These are phyloP conservation scores for Cotesia congregata DNA, from an alignment of 2,888 invertebrate species.

Conservation along the genomic window DNA sequence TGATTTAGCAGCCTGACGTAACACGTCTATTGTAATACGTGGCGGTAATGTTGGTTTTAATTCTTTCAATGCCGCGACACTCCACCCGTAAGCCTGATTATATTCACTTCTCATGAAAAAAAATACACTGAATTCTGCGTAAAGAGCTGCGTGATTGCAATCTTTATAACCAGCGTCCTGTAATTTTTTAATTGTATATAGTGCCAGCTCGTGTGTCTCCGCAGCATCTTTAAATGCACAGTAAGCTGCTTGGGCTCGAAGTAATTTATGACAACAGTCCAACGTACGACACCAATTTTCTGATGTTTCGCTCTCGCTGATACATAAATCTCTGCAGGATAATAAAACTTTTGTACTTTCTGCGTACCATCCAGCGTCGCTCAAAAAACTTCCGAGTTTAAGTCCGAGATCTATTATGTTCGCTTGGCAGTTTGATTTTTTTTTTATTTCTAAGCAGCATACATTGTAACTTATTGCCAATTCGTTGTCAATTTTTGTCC, in stretches of 20 bases:
- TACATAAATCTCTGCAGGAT: conserved; percentile 78
- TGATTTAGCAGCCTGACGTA: conserved; percentile 89
- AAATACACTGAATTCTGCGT: conserved; percentile 86
- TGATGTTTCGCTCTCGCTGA: conserved; percentile 72
- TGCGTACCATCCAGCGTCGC: conserved; percentile 89
- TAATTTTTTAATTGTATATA: conserved; percentile 73
- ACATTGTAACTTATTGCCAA: conserved; percentile 63
- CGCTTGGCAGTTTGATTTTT: conserved; percentile 53
- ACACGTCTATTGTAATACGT: conserved; percentile 83
- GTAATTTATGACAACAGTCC: conserved; percentile 87
- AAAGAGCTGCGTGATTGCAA: conserved; percentile 77
- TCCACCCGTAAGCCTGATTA: conserved; percentile 78
- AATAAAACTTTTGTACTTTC: conserved; percentile 82
- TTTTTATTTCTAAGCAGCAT: conserved; percentile 51
- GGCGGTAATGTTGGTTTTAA: conserved; percentile 77
- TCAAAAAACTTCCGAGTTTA: conserved; percentile 80
- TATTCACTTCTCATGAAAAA: conserved; percentile 90
- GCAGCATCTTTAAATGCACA: conserved; percentile 85
- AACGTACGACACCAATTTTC: conserved; percentile 79
- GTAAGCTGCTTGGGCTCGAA: conserved; percentile 87
- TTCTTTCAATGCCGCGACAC: conserved; percentile 80
- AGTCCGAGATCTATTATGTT: conserved; percentile 64
- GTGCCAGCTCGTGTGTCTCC: conserved; percentile 77
- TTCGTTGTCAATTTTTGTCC: conserved; percentile 73
- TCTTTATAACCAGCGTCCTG: conserved; percentile 62